Evolutionary conservation across 1,140 invertebrate species (phyloP), one percentile per base, ranked within the genome.

Genomic region (Mizuhopecten yessoensis): DNA sequence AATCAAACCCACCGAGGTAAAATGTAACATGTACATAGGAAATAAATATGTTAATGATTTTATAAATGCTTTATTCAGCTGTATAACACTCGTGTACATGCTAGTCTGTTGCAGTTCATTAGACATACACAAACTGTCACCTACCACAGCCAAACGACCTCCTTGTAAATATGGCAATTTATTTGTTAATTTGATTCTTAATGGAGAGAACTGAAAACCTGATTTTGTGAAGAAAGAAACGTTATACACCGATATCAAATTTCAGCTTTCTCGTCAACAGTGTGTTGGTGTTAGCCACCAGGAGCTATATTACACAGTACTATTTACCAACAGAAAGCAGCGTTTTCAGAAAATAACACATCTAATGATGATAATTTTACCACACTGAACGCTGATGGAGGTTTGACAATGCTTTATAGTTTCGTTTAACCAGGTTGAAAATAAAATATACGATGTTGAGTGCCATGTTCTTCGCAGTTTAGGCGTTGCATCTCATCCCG

Each of bases 131-230:
- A 75, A 75, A 29, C 57, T 29, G 57, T n/a, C n/a, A 75, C 57
- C 57, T 29, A 75, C 57, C 57, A 29, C 57, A 75, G 57, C n/a
- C 57, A 75, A 29, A 45, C 5, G n/a, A n/a, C 57, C 57, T 29
- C n/a, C 1, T 75, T 17, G n/a, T n/a, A 75, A 75, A 75, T 75
- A 29, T 29, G 29, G 9, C 57, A 75, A 75, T 75, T 29, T 75
- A 75, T 75, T 75, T 75, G 57, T 75, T 75, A 75, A 75, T 75
- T 75, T 75, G 57, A 75, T 75, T 75, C 57, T 75, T 75, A 75
- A 75, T 75, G 57, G 17, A 9, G 57, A 75, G 29, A 75, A 29
- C 57, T 75, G 57, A 5, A 75, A 75, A n/a, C 57, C 23, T 75
- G n/a, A 17, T 29, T n/a, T 75, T 75, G 57, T 17, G 29, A 75